Evolutionary conservation across 2,797 vertebrate genomes (phyloP), one percentile per base, ranked within the genome.

Genomic region (Octomys mimax): DNA sequence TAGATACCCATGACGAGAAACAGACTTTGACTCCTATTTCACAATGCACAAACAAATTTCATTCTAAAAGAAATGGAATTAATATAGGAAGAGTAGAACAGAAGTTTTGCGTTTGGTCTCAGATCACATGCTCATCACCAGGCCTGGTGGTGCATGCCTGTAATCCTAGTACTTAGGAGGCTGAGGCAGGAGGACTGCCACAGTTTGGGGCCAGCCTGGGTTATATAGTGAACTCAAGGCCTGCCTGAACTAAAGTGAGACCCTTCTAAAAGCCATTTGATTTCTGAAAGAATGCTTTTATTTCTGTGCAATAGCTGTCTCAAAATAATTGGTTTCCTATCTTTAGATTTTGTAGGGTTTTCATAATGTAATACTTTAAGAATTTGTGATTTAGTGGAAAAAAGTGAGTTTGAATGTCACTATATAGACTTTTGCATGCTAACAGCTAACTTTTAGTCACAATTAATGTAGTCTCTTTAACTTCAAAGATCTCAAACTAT

Each of bases 261-360:
- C 66, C 66, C 66, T 70, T n/a, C 66, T n/a, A 70, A 36, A 36
- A 21, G 28, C 75, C 42, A 7, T 36, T 86, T 33, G 14, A 19
- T 26, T 66, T 88, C 57, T 87, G 59, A 86, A 39, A 78, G 46
- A 39, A 86, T 91, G 84, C 19, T 93, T 91, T 94, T 86, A 39
- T 93, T 93, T 92, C 16, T 62, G 49, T 42, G 13, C 87, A 5
- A 36, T 81, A 46, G 5, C 59, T 92, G 1, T 92, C 36, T 75
- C 28, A 83, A 93, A 92, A 84, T 21, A 12, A 39, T 93, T 52
- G 71, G 81, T n/a, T 77, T 82, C 2, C 46, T 79, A 18, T 46
- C 1, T 81, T 87, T 71, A 87, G 54, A 83, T 61, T 84, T 52
- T 91, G 46, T 88, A 28, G 92, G 66, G 54, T 66, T 90, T 84